Percentiles rank a stretch among this genome's conserved stretches.
These are phyloP conservation scores for Panagrolaimus sp. DNA, from an alignment of 1,140 invertebrate species.

Conservation along the genomic window DNA sequence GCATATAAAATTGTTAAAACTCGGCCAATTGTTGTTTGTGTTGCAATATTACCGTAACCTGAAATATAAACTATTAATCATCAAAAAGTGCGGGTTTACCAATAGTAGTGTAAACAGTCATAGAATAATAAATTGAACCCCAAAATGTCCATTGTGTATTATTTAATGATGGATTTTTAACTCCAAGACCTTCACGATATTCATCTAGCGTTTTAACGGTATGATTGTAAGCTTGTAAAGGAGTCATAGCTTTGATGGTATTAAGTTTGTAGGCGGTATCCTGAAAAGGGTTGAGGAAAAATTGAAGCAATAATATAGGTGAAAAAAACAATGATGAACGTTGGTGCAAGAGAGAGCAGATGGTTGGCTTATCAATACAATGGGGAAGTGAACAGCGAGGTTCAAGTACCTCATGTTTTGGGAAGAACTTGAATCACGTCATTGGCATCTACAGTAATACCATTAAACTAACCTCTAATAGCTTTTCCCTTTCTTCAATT, in stretches of 20 bases:
- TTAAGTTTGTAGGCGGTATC: slow-evolving; percentile 42
- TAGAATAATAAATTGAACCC: slow-evolving; percentile 20
- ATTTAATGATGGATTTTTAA: slow-evolving; percentile 27
- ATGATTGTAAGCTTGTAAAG: slow-evolving; percentile 42
- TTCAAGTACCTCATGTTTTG: no score
- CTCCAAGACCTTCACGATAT: slow-evolving; percentile 34
- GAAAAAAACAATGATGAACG: no score
- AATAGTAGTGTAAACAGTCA: slow-evolving; percentile 42
- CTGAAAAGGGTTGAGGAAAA: no score
- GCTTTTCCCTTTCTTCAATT: slow-evolving; percentile 27
- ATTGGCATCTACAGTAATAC: no score
- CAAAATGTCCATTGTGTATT: slow-evolving; percentile 38
- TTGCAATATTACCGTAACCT: slow-evolving; percentile 80
- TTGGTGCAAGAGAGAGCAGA: no score
- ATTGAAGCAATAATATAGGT: no score
- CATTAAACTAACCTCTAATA: slow-evolving; percentile 42
- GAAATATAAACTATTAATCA: neutral
- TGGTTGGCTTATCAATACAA: no score
- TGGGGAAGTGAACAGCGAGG: no score
- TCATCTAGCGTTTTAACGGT: slow-evolving; percentile 31
- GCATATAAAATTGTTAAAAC: slow-evolving; percentile 81
- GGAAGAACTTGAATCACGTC: no score
- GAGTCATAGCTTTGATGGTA: slow-evolving; percentile 42
- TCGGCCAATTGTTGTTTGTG: slow-evolving; percentile 71
- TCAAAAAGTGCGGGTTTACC: neutral